Conservation (phyloP, 2,113 vertebrate genomes). For the Labeo catla region DNA sequence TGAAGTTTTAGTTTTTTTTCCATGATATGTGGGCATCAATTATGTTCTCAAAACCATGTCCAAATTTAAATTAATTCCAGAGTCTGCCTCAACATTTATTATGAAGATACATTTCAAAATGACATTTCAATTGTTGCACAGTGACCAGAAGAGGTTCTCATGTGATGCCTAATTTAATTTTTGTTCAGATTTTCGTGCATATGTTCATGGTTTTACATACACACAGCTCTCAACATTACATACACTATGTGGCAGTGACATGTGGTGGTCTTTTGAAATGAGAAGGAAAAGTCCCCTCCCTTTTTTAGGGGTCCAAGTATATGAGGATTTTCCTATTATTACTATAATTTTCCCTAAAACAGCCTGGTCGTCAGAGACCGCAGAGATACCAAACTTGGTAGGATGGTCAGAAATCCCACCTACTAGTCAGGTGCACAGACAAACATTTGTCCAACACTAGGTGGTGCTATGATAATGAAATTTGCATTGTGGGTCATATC, state of each 20-base stretch:
- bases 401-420: no score
- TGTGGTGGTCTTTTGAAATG: neutral
- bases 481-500: no score
- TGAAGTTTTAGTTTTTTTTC: neutral
- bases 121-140: neutral
- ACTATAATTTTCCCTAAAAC: no score
- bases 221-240: neutral
- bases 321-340: neutral
- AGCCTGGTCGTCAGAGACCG: no score
- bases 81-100: neutral
- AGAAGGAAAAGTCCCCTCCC: no score
- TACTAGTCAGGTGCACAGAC: no score
- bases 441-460: no score
- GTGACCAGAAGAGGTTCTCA: no score
- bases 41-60: neutral
- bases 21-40: slow-evolving; percentile 2
- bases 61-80: neutral
- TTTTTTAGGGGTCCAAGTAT: neutral
- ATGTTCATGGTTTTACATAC: neutral
- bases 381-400: no score
- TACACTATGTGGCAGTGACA: neutral
- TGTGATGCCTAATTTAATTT: no score
- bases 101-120: neutral
- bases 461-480: no score
- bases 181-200: neutral